Evolutionary conservation across 2,797 vertebrate genomes (phyloP).

Genomic region (Falco concolor): DNA sequence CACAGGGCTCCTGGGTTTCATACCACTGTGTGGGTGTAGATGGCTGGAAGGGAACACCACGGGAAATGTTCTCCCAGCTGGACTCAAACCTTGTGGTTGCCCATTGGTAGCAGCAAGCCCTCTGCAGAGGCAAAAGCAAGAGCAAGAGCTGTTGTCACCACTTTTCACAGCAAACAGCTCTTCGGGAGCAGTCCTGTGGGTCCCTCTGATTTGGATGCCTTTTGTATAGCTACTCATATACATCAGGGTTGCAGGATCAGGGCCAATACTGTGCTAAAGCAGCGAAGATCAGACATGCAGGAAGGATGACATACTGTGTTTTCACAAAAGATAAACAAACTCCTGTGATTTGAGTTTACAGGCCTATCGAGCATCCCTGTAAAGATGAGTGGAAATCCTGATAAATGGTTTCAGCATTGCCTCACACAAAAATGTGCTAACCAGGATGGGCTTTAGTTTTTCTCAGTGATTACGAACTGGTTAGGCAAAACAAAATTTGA

Average conservation of each 20-base stretch:
- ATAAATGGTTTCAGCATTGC: neutral
- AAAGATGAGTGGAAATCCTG: neutral
- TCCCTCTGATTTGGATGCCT: neutral
- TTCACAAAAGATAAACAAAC: neutral
- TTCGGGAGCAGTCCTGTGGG: neutral
- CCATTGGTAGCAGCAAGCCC: neutral
- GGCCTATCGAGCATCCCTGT: neutral
- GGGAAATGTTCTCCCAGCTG: neutral
- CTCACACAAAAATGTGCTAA: neutral
- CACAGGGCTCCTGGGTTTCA: neutral
- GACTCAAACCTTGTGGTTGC: neutral
- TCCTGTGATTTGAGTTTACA: neutral
- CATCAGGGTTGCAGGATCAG: neutral
- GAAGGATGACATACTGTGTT: neutral
- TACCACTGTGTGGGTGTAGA: rapidly evolving
- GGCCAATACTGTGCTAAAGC: neutral
- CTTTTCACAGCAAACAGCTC: neutral
- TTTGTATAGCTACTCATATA: neutral
- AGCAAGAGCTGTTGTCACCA: neutral
- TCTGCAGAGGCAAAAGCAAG: neutral
- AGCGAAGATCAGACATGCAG: neutral
- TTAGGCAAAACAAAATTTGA: neutral
- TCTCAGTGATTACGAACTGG: neutral
- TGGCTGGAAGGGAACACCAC: neutral
- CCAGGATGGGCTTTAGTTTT: neutral